Conservation (phyloP, 2,113 vertebrate genomes). For the Pelecanoides urinatrix region DNA sequence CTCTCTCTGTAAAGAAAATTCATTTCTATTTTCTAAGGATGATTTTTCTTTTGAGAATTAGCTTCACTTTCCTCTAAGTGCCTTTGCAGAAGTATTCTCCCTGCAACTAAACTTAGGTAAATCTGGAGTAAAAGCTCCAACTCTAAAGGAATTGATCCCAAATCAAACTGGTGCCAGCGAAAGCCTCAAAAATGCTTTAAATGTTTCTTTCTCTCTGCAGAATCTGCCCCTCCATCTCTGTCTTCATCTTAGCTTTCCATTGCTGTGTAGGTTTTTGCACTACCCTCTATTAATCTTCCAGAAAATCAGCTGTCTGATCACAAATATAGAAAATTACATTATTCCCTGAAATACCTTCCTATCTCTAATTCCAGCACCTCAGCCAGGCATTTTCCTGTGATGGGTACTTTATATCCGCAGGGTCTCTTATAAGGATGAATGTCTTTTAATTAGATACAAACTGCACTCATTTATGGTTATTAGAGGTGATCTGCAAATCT, state of each 20-base stretch:
- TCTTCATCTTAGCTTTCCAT: background rate
- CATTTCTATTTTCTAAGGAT: background rate
- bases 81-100: background rate
- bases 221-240: background rate
- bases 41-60: background rate
- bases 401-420: background rate
- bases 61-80: background rate
- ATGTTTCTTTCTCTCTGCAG: background rate
- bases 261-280: background rate
- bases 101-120: rapidly evolving
- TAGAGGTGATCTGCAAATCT: background rate
- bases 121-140: background rate
- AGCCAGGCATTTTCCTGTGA: background rate
- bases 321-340: background rate
- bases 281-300: background rate
- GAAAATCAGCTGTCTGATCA: background rate
- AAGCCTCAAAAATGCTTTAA: background rate
- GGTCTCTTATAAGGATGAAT: background rate
- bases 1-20: background rate
- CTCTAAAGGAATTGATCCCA: background rate
- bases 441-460: background rate
- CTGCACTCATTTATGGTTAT: background rate
- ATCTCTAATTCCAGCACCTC: background rate
- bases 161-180: background rate
- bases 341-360: background rate